phyloP scores from a whole-genome alignment of 2,113 vertebrate species.

The Cryptotis parvus region DNA sequence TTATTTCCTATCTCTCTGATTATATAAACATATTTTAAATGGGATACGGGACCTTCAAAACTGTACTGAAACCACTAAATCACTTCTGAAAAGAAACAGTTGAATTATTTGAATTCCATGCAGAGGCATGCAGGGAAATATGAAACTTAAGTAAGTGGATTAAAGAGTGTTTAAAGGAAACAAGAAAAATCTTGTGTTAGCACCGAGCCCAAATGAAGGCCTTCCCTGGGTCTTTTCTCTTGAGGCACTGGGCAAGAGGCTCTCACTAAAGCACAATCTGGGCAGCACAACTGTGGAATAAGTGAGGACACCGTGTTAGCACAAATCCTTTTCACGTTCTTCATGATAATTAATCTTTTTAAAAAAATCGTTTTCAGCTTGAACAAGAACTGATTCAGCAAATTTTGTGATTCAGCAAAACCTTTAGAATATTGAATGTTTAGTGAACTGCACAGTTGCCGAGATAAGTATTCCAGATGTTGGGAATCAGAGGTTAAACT shows the following conservation, averaged over 20 bases:
- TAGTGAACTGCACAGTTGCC: constrained; percentile 32
- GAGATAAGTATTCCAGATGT: constrained; percentile 77
- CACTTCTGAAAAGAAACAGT: constrained; percentile 26
- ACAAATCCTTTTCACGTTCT: constrained; percentile 3
- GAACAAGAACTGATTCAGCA: constrained; percentile 37
- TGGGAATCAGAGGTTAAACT: constrained; percentile 63
- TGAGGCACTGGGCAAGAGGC: background rate
- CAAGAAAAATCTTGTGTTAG: constrained; percentile 1
- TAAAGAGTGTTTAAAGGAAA: constrained; percentile 31
- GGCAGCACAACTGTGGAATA: background rate
- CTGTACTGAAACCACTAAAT: constrained; percentile 5
- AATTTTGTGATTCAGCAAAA: constrained; percentile 28
- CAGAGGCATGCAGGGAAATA: background rate
- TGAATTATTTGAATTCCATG: constrained; percentile 49
- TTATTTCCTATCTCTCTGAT: constrained; percentile 24
- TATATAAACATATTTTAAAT: constrained; percentile 31
- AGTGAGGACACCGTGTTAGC: background rate
- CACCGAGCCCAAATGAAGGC: background rate
- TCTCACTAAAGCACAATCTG: background rate
- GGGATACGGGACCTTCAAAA: background rate
- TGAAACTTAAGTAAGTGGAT: constrained; percentile 34
- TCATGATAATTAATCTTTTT: background rate
- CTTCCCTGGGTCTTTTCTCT: background rate
- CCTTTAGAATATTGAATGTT: constrained; percentile 53
- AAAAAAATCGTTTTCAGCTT: no score